Evolutionary conservation across 2,113 vertebrate species (phyloP), one percentile per base, ranked within the genome.

Genomic region (Siphamia tubifer): DNA sequence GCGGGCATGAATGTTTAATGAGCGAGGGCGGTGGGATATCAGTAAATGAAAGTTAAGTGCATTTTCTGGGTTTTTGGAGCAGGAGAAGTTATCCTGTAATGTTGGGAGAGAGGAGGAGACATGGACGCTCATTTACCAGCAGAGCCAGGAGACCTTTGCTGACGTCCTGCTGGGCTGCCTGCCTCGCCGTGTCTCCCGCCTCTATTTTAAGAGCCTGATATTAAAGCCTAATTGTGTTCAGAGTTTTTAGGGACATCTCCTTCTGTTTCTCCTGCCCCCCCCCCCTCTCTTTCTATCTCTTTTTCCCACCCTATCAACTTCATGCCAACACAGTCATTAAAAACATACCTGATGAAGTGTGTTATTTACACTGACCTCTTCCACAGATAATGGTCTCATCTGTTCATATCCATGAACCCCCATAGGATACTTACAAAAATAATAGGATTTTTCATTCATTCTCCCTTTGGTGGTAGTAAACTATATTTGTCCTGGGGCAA

Each of bases 1-100:
- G 43, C n/a, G 35, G 23, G 17, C 49, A 82, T 88, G 60, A 77
- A 87, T 91, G 34, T 90, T 90, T 90, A 84, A 90, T 86, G 81
- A 79, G 62, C 2, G 9, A 70, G 55, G 57, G 53, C 4, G 66
- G 68, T 64, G 72, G 81, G 69, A 79, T 81, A 78, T 76, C 84
- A 66, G 70, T 82, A 85, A 86, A 81, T 78, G 48, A 83, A 85
- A 86, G 74, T 85, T 58, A 82, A 83, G 81, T 85, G 78, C 49
- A 77, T 84, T 90, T 89, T 91, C 76, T 86, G 62, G 76, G 73
- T 89, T 90, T 89, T 85, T 83, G 77, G 84, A 85, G 82, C 81
- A 80, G 68, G 56, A 55, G 10, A 68, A 79, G 68, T 79, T 87
- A 56, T 79, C 63, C 47, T 32, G 56, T 74, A 65, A 70, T 68